Conservation (phyloP, 2,888 invertebrate species). For the Coenonympha glycerion region DNA sequence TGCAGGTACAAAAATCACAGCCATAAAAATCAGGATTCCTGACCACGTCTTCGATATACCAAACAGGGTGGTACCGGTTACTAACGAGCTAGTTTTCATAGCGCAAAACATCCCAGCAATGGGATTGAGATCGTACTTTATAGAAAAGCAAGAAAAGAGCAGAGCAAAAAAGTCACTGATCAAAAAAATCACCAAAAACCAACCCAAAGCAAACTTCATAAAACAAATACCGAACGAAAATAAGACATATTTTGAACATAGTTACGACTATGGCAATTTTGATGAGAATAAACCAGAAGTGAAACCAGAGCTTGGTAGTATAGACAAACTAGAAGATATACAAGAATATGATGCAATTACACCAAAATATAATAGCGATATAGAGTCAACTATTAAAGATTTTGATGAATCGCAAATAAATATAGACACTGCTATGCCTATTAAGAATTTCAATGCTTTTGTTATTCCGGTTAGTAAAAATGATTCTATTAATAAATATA, state of each 20-base stretch:
- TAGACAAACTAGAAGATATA: neutral
- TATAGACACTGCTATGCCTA: neutral
- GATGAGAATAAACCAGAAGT: constrained; percentile 26
- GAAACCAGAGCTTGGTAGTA: constrained; percentile 5
- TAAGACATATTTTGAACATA: constrained; percentile 25
- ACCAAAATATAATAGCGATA: neutral
- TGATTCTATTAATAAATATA: neutral
- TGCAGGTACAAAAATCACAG: constrained; percentile 56
- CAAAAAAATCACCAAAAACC: constrained; percentile 39
- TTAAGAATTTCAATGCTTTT: neutral
- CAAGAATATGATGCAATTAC: constrained; percentile 8
- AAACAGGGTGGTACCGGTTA: constrained; percentile 74
- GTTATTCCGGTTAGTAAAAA: neutral
- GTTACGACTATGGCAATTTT: constrained; percentile 32
- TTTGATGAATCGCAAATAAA: neutral
- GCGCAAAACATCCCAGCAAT: constrained; percentile 80
- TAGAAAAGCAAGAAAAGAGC: constrained; percentile 36
- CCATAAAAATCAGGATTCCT: constrained; percentile 79
- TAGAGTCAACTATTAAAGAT: neutral
- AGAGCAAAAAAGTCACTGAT: constrained; percentile 32
- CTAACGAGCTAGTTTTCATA: constrained; percentile 81
- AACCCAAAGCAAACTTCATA: constrained; percentile 39
- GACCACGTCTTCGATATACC: constrained; percentile 66
- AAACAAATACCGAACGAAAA: constrained; percentile 37
- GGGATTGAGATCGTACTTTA: constrained; percentile 79